Base-by-base conservation (phyloP, 2,888 invertebrate species). In the Chrysolina oricalcia region DNA sequence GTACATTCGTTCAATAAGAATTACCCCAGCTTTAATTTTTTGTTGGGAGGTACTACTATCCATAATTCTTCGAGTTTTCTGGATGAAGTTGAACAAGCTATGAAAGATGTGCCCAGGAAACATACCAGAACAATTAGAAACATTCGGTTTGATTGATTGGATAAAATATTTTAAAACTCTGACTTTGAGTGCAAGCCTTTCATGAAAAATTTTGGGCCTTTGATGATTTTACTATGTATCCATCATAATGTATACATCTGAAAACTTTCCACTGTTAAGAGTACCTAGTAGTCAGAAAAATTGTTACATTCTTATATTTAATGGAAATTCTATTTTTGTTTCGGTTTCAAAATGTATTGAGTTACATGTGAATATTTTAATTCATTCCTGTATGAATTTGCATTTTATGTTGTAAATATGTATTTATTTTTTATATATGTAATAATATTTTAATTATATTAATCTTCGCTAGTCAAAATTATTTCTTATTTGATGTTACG, bases 21-120 rank as follows among this genome's bases (percentile, higher is more conserved):
- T 66, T 93, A 95, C 86, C 93, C 94, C 0, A 93, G 93, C 2
- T 92, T 93, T 46, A 92, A 93, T 82, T 92, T 98, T 19, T 91
- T 98, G 72, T 89, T 98, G 0, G 98, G 98, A 10, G 97, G 97
- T n/a, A 97, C 97, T 0, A 93, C 93, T 0, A 91, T 99, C 62
- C 98, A 97, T 86, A 99, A 98, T 87, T 95, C 96, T 0, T 88
- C 92, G 19, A 94, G 94, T 76, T 97, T 97, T 87, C 89, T 95
- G 23, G 93, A 93, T 73, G 96, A 97, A 89, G 92, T 96, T 0
- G 90, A 92, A 73, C 86, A 91, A 1, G 94, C 94, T 0, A 93
- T 93, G 83, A 91, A 91, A 73, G 93, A 94, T 5, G 90, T 93
- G 2, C 91, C 92, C 53, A 91, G 93, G 74, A 85, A 81, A 73